These are phyloP conservation scores for Rhamphomyia laevipes DNA, from an alignment of 2,888 invertebrate species.

Conservation along the genomic window DNA sequence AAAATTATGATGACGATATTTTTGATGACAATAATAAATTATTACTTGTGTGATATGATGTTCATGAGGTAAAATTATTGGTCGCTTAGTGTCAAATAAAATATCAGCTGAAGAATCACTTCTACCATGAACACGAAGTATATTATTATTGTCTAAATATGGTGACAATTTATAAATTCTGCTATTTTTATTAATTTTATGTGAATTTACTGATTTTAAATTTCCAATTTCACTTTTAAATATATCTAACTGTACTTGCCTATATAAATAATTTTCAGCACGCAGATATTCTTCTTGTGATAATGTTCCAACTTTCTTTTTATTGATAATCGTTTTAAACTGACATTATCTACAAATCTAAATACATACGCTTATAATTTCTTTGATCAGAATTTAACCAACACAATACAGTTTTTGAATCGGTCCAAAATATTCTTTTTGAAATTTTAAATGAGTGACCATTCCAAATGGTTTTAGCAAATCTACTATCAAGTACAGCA, in stretches of 20 bases:
- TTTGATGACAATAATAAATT: conserved; percentile 5
- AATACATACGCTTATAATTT: too few relatives aligned
- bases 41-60: conserved; percentile 3
- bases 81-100: not conserved
- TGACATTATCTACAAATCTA: too few relatives aligned
- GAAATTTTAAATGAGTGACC: conserved; percentile 9
- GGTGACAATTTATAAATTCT: too few relatives aligned
- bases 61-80: conserved; percentile 3
- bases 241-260: too few relatives aligned
- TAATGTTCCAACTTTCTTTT: too few relatives aligned
- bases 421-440: conserved; percentile 17
- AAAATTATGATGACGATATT: not conserved
- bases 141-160: not conserved
- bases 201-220: not conserved
- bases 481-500: conserved; percentile 15
- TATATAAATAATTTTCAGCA: too few relatives aligned
- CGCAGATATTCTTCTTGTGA: too few relatives aligned
- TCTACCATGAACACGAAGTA: not conserved
- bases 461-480: conserved; percentile 9
- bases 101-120: not conserved
- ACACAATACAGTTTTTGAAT: conserved; percentile 18
- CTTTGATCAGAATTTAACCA: conserved; percentile 19
- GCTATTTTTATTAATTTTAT: not conserved
- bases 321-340: too few relatives aligned
- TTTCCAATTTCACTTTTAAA: not conserved